Base-by-base conservation (phyloP, 2,113 vertebrate species). In the Periophthalmus modestus region DNA sequence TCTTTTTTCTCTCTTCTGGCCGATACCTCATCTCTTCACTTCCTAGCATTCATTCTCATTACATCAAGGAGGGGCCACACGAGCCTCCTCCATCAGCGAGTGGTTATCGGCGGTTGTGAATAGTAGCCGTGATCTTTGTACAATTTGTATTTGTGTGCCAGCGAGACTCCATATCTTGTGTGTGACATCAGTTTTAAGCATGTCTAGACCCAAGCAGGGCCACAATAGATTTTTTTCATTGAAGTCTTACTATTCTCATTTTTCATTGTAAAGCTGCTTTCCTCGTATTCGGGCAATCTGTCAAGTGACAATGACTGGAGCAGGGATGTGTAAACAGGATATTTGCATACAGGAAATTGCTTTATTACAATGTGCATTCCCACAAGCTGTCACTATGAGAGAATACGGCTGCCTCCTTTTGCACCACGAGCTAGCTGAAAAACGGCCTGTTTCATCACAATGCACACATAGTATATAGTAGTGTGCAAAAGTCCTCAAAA, bases 311-410 rank as follows among this genome's bases (percentile, higher is more conserved):
- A 86, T 85, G 88, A 87, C 82, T 87, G 88, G 80, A 80, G 84
- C 74, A 77, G 76, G 80, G 81, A 84, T 23, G 74, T 87, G 89
- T 91, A 90, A 90, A 90, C 91, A 91, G 86, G 72, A 59, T 72
- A 92, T 92, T 92, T 90, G 89, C 90, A 92, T 91, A 90, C 88
- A 90, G 91, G 87, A 92, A 89, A 92, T 90, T 89, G 85, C 89
- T 89, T 90, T 90, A 91, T 91, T 87, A 88, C 89, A 85, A 78
- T 87, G 80, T 88, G 86, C 83, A 80, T 82, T 82, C 82, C 84
- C 83, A 88, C 82, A 86, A 88, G 85, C 88, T 89, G 89, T 88
- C 89, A 80, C 74, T 69, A 55, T 71, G 80, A 68, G 50, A 59
- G 69, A 78, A 87, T 81, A 85, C 68, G 65, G 82, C 71, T 78